A percentile compares a stretch with the other conserved stretches of the same genome.
phyloP scores from a whole-genome alignment of 2,797 vertebrate genomes.

The Sciurus vulgaris region DNA sequence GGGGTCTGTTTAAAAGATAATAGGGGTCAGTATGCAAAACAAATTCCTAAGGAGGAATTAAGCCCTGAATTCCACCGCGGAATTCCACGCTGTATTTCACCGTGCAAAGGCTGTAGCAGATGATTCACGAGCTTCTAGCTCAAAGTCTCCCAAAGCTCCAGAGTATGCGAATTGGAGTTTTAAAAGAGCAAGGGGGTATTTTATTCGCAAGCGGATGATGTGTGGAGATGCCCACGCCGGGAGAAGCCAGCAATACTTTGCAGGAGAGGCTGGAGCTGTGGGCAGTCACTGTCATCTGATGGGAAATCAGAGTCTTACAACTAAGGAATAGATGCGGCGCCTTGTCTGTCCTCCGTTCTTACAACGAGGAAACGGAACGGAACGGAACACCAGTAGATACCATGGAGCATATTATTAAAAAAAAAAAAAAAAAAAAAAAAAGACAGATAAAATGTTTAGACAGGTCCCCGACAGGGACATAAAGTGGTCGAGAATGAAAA shows the following conservation, averaged over 20 bases:
- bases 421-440: background rate
- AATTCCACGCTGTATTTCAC: background rate
- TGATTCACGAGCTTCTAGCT: background rate
- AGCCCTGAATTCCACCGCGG: background rate
- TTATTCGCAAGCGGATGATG: background rate
- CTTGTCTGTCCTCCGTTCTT: background rate
- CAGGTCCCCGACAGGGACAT: background rate
- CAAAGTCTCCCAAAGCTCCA: background rate
- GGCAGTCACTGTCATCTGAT: background rate
- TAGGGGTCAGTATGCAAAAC: background rate
- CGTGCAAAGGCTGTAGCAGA: background rate
- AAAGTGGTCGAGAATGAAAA: background rate
- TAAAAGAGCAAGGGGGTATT: background rate
- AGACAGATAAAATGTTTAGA: background rate
- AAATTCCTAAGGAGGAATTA: background rate
- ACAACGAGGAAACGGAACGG: background rate
- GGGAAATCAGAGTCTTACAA: conserved; percentile 14
- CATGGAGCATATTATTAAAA: background rate
- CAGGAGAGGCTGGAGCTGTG: background rate
- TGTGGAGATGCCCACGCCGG: background rate
- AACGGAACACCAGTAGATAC: background rate
- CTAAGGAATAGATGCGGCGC: background rate
- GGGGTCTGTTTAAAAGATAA: background rate
- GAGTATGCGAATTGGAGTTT: background rate
- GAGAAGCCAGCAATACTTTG: background rate